A percentile compares a stretch with the other conserved stretches of the same genome.
These are phyloP conservation scores for Mya arenaria DNA, from an alignment of 1,140 invertebrate species.

Conservation along the genomic window DNA sequence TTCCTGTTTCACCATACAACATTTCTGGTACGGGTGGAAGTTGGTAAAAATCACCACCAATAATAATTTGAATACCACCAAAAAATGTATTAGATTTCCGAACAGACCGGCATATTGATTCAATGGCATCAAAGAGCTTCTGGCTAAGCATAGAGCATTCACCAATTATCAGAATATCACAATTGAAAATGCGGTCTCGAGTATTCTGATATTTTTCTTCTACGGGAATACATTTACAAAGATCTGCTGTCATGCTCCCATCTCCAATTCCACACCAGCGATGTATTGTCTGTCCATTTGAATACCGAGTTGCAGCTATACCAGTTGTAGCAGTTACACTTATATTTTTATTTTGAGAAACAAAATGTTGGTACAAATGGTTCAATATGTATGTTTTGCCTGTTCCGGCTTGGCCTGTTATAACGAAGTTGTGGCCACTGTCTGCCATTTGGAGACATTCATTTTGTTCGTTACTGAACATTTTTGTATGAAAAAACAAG, in stretches of 20 bases:
- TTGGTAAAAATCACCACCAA: constrained; percentile 24
- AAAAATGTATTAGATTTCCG: background rate
- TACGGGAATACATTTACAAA: background rate
- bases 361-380: constrained; percentile 4
- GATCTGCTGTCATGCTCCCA: background rate
- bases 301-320: constrained; percentile 8
- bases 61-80: constrained; percentile 29
- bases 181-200: background rate
- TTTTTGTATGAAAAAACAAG: no score
- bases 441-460: no score
- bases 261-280: constrained; percentile 37
- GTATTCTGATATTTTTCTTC: background rate
- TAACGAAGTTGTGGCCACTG: constrained; percentile 56
- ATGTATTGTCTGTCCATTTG: constrained; percentile 36
- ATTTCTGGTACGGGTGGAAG: constrained; percentile 7
- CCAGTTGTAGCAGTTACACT: constrained; percentile 47
- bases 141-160: constrained; percentile 22
- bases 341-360: background rate
- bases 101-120: background rate
- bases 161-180: constrained; percentile 26
- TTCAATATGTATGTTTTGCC: constrained; percentile 54
- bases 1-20: constrained; percentile 6
- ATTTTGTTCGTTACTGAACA: no score
- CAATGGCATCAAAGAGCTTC: background rate
- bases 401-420: constrained; percentile 50